These are phyloP conservation scores for Aleadryas rufinucha DNA, from an alignment of 2,113 vertebrate genomes.

Conservation along the genomic window DNA sequence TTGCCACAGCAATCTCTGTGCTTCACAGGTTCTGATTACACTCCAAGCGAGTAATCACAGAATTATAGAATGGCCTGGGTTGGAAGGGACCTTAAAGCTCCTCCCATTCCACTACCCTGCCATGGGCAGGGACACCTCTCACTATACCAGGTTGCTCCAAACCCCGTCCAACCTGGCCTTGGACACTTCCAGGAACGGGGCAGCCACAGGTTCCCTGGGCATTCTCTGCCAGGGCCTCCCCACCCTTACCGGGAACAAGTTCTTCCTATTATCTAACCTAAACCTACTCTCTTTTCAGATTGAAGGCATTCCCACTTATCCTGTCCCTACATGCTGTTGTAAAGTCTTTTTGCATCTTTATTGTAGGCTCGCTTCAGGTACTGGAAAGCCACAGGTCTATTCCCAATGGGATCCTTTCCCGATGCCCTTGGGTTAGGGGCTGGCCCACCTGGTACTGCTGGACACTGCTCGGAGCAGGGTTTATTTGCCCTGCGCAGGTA, in stretches of 20 bases:
- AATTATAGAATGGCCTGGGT: not conserved
- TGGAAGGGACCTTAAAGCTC: not conserved
- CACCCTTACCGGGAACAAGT: too few species aligned
- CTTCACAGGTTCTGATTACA: not conserved
- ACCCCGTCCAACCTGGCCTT: not conserved
- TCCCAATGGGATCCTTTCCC: not conserved
- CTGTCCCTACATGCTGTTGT: not conserved
- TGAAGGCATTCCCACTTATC: not conserved
- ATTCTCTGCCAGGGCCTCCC: too few species aligned
- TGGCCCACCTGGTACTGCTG: not conserved
- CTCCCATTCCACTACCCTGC: not conserved
- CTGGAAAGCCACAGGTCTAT: not conserved
- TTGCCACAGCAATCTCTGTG: not conserved
- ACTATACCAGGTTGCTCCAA: not conserved
- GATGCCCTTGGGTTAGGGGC: not conserved
- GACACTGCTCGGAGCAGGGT: not conserved
- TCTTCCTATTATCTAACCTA: not conserved
- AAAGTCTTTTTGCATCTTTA: not conserved
- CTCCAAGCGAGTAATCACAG: not conserved
- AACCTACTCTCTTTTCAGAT: not conserved
- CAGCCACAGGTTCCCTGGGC: not conserved
- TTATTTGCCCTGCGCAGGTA: too few species aligned
- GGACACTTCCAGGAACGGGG: not conserved
- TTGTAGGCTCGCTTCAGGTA: not conserved
- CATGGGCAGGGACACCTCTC: not conserved